Evolutionary conservation across 2,113 vertebrate species (phyloP), one percentile per base, ranked within the genome.

Genomic region (Actenoides hombroni): DNA sequence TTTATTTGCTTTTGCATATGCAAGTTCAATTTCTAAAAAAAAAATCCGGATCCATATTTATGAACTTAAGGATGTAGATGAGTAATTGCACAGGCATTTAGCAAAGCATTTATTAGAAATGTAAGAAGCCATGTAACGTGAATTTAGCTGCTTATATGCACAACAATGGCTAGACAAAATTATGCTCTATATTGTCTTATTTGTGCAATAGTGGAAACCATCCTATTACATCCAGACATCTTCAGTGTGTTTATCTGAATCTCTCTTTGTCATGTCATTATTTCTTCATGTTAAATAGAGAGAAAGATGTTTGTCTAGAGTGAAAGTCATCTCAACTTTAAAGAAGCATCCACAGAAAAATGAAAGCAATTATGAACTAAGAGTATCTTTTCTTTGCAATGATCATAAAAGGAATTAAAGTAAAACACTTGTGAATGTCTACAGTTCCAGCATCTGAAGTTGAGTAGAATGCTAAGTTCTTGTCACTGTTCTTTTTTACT

Each of bases 1-100:
- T 95, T 94, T 96, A 67, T 81, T 95, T 92, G 51, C 53, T 96
- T 95, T 89, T 93, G 21, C 59, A 89, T 82, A 73, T 81, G n/a
- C n/a, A 94, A 95, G 73, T 92, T 92, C 54, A 86, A 78, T 96
- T 96, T 97, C 87, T 95, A 59, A 91, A 91, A 96, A 95, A 95
- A 96, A 94, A 60, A 86, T 78, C 56, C 90, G 42, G 42, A 57
- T 83, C 71, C 64, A 75, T 96, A 74, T 96, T 90, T 86, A 73
- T 74, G 71, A 94, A 82, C 37, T 44, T n/a, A 67, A 61, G n/a
- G 42, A 46, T 16, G 35, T 33, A 86, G 44, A 11, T 46, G 21
- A 96, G 40, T 19, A 85, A 39, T 40, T 93, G 73, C 53, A 78
- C 17, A 91, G 67, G 35, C 84, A 95, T 93, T 82, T 96, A 69